Percentiles rank a stretch among this genome's conserved stretches.
Conservation (phyloP, 2,797 vertebrate species). For the Spinus olivaceus region DNA sequence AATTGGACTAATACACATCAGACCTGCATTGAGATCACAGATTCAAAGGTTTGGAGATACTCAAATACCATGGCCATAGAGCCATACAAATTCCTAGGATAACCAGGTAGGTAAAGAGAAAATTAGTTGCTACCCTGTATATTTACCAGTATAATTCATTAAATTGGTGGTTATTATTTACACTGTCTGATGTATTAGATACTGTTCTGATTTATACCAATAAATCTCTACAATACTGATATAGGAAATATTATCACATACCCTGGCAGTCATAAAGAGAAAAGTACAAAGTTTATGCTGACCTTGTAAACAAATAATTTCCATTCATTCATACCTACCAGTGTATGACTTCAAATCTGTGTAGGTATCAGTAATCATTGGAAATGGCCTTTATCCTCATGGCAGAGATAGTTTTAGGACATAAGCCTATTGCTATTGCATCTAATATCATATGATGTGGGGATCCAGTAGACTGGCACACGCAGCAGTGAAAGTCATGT, state of each 20-base stretch:
- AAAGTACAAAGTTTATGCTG: neutral
- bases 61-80: neutral
- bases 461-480: neutral
- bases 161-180: neutral
- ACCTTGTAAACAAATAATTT: neutral
- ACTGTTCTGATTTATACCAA: neutral
- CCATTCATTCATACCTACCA: neutral
- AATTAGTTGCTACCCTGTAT: neutral
- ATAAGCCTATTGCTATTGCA: neutral
- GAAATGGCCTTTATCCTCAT: neutral
- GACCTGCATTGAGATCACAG: neutral
- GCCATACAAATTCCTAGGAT: neutral
- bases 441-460: neutral
- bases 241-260: neutral
- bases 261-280: neutral
- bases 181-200: neutral
- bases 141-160: neutral
- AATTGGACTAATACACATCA: neutral
- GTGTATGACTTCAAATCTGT: neutral
- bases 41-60: neutral
- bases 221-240: neutral
- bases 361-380: neutral
- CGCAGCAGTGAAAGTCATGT: neutral
- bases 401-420: neutral
- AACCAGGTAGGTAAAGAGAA: neutral